phyloP scores from a whole-genome alignment of 1,140 invertebrate genomes.

The Luehdorfia chinensis region DNA sequence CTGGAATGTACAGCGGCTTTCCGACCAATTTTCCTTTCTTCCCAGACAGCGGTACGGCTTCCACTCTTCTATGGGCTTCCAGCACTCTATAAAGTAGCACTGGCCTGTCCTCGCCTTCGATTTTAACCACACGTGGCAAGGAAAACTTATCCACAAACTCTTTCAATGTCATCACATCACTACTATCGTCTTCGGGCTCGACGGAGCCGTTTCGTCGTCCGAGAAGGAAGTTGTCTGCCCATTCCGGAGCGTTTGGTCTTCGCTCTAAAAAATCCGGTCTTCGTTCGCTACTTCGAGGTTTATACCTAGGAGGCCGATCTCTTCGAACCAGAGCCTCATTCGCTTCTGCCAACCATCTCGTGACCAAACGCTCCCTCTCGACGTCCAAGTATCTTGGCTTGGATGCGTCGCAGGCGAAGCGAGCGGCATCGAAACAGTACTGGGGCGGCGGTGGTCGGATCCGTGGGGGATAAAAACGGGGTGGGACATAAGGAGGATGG shows the following conservation, averaged over 20 bases:
- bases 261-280: slow-evolving; percentile 62
- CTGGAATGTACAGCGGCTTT: slow-evolving; percentile 77
- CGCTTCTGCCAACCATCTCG: slow-evolving; percentile 73
- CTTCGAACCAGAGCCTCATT: slow-evolving; percentile 67
- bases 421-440: slow-evolving; percentile 74
- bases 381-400: slow-evolving; percentile 70
- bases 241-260: slow-evolving; percentile 62
- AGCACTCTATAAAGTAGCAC: slow-evolving; percentile 77
- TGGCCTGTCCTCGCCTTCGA: slow-evolving; percentile 73
- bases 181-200: slow-evolving; percentile 62
- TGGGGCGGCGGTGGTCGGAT: slow-evolving; percentile 67
- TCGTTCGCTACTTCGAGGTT: slow-evolving; percentile 58
- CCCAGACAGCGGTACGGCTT: slow-evolving; percentile 73
- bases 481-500: slow-evolving; percentile 50
- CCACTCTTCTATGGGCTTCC: slow-evolving; percentile 76
- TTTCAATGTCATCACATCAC: slow-evolving; percentile 68
- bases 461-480: slow-evolving; percentile 63
- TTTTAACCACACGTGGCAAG: slow-evolving; percentile 76
- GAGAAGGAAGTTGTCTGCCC: slow-evolving; percentile 72
- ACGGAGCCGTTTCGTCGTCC: slow-evolving; percentile 59
- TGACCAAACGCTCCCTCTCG: slow-evolving; percentile 67
- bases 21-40: slow-evolving; percentile 78
- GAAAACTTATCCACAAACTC: slow-evolving; percentile 79
- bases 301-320: slow-evolving; percentile 62
- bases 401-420: slow-evolving; percentile 71